A percentile compares a stretch with the other conserved stretches of the same genome.
Evolutionary conservation across 2,888 invertebrate genomes (phyloP).

Genomic region (Dryomyza anilis): DNA sequence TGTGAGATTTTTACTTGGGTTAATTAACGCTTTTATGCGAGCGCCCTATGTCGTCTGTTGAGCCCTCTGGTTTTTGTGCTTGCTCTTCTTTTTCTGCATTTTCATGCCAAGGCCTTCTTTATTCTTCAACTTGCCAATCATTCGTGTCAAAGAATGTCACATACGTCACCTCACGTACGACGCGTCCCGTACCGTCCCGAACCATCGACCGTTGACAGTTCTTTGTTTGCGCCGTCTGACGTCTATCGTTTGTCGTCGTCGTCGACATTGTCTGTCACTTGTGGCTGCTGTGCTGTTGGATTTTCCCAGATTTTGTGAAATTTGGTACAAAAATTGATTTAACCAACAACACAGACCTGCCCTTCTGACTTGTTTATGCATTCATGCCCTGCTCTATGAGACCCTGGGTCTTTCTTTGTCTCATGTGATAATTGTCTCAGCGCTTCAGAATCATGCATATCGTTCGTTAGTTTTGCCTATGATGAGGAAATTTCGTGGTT

Average conservation of each 20-base stretch:
- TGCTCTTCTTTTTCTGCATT: neutral
- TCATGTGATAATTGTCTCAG: neutral
- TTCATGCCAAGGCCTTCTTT: too few species aligned
- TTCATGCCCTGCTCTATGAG: neutral
- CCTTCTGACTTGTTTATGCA: neutral
- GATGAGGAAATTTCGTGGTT: neutral
- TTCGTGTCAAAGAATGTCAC: conserved; percentile 16
- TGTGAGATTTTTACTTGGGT: conserved; percentile 17
- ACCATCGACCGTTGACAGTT: too few species aligned
- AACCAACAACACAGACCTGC: neutral
- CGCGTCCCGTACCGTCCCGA: neutral
- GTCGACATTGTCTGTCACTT: too few species aligned
- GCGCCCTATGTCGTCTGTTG: neutral
- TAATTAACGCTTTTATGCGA: conserved; percentile 19
- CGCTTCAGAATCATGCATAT: neutral
- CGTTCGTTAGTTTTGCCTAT: neutral
- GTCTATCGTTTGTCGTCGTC: neutral
- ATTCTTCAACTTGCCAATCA: conserved; percentile 16
- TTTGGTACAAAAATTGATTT: neutral
- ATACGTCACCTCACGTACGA: conserved; percentile 17
- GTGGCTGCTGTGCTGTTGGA: neutral
- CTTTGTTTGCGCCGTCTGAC: neutral
- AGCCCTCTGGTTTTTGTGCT: neutral
- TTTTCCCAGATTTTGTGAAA: conserved; percentile 11
- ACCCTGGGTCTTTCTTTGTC: neutral